Base-by-base conservation (phyloP, 2,888 invertebrate genomes). In the Eremobia ochroleuca region DNA sequence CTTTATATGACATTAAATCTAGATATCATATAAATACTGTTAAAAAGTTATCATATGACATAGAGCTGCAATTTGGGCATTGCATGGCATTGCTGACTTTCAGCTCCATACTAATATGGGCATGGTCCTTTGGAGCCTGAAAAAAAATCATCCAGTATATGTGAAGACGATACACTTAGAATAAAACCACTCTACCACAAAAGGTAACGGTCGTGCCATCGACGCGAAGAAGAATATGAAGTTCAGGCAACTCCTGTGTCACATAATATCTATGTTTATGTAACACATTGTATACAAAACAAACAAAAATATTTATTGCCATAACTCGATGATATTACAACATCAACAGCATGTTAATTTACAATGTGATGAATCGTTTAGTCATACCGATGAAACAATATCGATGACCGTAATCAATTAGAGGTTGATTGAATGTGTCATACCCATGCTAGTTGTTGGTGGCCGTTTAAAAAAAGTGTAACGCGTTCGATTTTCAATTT, bases 351-450 rank as follows among this genome's bases (percentile, higher is more conserved):
- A 69, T 43, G n/a, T n/a, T n/a, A 34, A 28, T 74, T 80, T 46
- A 83, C 74, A 87, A 75, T 85, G 66, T 81, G 79, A 67, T 74
- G 55, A 43, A 69, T 77, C 58, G 73, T 76, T 82, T 82, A 65
- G 73, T 87, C 79, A 85, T 71, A 77, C 52, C 40, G 43, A 81
- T 74, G 74, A 76, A 87, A 85, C 67, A 88, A 79, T 77, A 81
- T 77, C 70, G 75, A 61, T 66, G 67, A 68, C 43, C 37, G 73
- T 78, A 79, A 82, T 85, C 77, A 72, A 65, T 73, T 58, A 73
- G 66, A 81, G 73, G 55, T 67, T 78, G 74, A 81, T 76, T 79
- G 74, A 79, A 76, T 83, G 66, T 77, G 68, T 87, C 76, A 79
- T 69, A 61, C 49, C n/a, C 62, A 21, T 52, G 18, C 34, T 65